Conservation (phyloP, 2,113 vertebrate genomes). For the Helogale parvula region DNA sequence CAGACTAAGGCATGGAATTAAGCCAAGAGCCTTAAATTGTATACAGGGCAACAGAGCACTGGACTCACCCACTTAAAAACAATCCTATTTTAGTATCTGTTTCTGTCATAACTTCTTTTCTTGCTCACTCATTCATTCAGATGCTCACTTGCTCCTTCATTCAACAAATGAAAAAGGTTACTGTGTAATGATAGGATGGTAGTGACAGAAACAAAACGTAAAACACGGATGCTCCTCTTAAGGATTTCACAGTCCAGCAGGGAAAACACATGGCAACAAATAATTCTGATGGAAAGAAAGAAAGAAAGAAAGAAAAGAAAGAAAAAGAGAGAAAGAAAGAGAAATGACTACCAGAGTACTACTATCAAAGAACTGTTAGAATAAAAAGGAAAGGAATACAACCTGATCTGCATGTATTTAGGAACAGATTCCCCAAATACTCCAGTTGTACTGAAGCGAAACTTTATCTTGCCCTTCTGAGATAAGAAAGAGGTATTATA, state of each 20-base stretch:
- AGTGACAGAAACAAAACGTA: neutral
- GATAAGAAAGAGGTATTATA: neutral
- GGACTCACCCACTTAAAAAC: neutral
- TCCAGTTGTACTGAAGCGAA: neutral
- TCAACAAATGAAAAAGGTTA: neutral
- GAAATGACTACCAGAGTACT: neutral
- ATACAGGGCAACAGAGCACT: neutral
- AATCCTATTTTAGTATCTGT: neutral
- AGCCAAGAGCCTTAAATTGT: neutral
- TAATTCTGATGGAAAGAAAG: neutral
- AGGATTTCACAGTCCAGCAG: neutral
- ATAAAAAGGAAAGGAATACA: neutral
- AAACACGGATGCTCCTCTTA: neutral
- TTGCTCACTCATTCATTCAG: neutral
- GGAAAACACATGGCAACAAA: neutral
- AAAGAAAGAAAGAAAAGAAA: neutral
- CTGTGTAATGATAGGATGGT: neutral
- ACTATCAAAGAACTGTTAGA: neutral
- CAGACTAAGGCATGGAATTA: neutral
- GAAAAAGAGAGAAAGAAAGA: neutral
- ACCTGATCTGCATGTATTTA: neutral
- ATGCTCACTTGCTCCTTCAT: neutral
- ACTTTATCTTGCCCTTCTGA: conserved; percentile 14
- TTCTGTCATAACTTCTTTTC: neutral
- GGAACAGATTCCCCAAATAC: neutral